Percentiles rank a stretch among this genome's conserved stretches.
Evolutionary conservation across 2,113 vertebrate genomes (phyloP).

Genomic region (Lontra canadensis): DNA sequence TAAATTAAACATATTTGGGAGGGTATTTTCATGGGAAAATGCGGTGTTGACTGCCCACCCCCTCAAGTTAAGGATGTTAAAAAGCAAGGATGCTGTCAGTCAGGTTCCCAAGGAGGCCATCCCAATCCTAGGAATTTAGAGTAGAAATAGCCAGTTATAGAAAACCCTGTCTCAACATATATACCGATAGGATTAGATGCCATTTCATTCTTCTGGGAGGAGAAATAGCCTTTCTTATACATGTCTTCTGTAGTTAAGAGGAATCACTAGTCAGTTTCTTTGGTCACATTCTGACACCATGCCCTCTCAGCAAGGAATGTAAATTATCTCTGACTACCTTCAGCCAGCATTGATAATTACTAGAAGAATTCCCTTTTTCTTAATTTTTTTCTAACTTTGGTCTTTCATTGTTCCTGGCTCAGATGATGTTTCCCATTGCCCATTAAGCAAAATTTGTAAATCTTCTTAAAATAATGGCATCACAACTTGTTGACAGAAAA

Average conservation of each 20-base stretch:
- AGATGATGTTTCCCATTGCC: background rate
- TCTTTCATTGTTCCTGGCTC: background rate
- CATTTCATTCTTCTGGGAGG: background rate
- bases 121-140: background rate
- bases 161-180: accelerated
- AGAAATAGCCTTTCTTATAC: background rate
- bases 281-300: background rate
- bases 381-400: background rate
- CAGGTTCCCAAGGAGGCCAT: background rate
- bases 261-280: background rate
- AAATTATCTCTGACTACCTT: background rate
- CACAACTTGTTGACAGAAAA: background rate
- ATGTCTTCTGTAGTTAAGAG: background rate
- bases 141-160: background rate
- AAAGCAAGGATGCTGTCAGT: background rate
- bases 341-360: background rate
- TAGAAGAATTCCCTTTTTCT: background rate
- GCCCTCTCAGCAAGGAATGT: background rate
- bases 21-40: background rate
- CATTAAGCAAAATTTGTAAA: background rate
- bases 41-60: background rate
- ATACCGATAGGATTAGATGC: background rate
- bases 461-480: background rate
- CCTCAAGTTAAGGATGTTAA: background rate
- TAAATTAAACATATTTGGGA: background rate